Evolutionary conservation across 2,888 invertebrate species (phyloP).

Genomic region (Napeogenes inachia): DNA sequence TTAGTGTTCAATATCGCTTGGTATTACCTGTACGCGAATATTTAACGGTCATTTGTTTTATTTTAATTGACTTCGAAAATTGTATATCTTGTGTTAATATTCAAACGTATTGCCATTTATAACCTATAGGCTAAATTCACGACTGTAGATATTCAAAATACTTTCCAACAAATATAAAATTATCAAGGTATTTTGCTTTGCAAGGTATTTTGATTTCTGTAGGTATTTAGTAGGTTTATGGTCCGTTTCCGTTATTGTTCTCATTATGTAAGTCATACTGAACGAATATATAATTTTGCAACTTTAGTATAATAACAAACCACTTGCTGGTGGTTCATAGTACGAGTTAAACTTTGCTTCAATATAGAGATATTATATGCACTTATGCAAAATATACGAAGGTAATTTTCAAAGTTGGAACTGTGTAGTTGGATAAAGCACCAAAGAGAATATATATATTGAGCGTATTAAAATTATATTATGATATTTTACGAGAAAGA

Average conservation of each 20-base stretch:
- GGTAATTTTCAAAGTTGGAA: slow-evolving; percentile 24
- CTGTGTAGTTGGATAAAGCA: slow-evolving; percentile 13
- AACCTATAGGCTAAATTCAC: too few relatives aligned
- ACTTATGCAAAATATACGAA: slow-evolving; percentile 15
- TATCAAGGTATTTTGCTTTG: too few relatives aligned
- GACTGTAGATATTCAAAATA: too few relatives aligned
- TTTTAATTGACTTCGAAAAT: not conserved
- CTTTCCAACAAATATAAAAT: too few relatives aligned
- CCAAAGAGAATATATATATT: not conserved
- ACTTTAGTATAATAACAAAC: slow-evolving; percentile 13
- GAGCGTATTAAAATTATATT: too few relatives aligned
- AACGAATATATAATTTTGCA: slow-evolving; percentile 10
- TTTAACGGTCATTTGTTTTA: slow-evolving; percentile 18
- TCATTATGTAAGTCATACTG: not conserved
- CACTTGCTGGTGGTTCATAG: slow-evolving; percentile 19
- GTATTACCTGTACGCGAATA: slow-evolving; percentile 20
- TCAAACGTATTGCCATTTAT: too few relatives aligned
- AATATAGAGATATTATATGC: slow-evolving; percentile 8
- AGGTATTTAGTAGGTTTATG: too few relatives aligned
- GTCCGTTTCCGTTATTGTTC: not conserved
- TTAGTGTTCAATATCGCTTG: slow-evolving; percentile 27
- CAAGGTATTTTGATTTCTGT: too few relatives aligned
- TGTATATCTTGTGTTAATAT: not conserved
- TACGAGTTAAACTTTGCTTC: slow-evolving; percentile 19
- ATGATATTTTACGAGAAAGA: too few relatives aligned